Evolutionary conservation across 2,888 invertebrate genomes (phyloP).

Genomic region (Leptura quadrifasciata): DNA sequence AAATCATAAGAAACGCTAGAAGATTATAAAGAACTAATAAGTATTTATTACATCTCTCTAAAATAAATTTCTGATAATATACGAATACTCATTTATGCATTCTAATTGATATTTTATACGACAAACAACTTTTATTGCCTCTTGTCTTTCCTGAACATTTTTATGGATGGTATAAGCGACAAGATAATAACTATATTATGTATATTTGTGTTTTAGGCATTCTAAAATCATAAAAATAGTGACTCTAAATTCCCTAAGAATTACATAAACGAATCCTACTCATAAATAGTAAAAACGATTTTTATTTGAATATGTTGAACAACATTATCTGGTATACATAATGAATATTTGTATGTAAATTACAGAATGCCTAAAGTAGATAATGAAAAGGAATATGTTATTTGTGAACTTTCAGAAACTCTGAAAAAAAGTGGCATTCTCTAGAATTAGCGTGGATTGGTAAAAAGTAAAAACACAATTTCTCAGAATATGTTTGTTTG

Average conservation of each 20-base stretch:
- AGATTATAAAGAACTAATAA: background rate
- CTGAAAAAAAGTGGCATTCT: too few relatives aligned
- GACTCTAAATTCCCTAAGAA: background rate
- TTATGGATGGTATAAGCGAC: slow-evolving; percentile 19
- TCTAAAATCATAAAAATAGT: background rate
- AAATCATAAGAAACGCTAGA: slow-evolving; percentile 14
- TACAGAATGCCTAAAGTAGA: too few relatives aligned
- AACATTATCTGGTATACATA: too few relatives aligned
- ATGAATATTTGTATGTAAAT: too few relatives aligned
- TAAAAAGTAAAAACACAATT: too few relatives aligned
- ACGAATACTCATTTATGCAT: slow-evolving; percentile 15
- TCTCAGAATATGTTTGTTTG: too few relatives aligned
- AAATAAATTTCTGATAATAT: slow-evolving; percentile 9
- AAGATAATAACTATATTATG: slow-evolving; percentile 17
- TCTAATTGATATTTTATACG: slow-evolving; percentile 16
- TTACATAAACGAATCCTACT: background rate
- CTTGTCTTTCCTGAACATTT: slow-evolving; percentile 31
- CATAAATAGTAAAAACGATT: background rate
- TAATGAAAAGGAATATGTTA: too few relatives aligned
- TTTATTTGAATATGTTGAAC: background rate
- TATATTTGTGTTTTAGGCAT: background rate
- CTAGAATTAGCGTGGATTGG: too few relatives aligned
- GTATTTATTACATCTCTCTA: background rate
- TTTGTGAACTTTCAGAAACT: too few relatives aligned
- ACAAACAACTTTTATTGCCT: slow-evolving; percentile 27